A percentile compares a stretch with the other conserved stretches of the same genome.
These are phyloP conservation scores for Argyresthia goedartella DNA, from an alignment of 2,888 invertebrate species.

Conservation along the genomic window DNA sequence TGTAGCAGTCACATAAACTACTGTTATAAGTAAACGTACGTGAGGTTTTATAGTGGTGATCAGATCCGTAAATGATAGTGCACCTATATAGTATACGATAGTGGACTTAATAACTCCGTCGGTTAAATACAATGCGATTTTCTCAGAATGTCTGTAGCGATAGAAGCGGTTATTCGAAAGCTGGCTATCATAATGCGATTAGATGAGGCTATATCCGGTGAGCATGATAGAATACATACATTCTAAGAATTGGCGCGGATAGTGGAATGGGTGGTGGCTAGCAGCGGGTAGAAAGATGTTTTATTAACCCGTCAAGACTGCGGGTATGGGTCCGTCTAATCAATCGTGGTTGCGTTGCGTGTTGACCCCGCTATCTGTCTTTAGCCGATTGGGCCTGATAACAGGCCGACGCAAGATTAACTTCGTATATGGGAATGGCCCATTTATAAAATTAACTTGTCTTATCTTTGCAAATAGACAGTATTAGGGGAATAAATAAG, in stretches of 20 bases:
- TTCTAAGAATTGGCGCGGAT: constrained; percentile 17
- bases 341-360: constrained; percentile 63
- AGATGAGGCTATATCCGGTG: constrained; percentile 1
- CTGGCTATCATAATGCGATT: neutral
- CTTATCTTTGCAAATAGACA: constrained; percentile 56
- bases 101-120: too few relatives aligned
- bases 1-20: too few relatives aligned
- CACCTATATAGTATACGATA: too few relatives aligned
- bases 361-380: constrained; percentile 67
- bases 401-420: constrained; percentile 59
- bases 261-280: constrained; percentile 53
- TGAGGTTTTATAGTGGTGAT: too few relatives aligned
- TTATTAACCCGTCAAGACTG: constrained; percentile 62
- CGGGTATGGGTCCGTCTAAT: constrained; percentile 58
- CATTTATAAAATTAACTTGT: constrained; percentile 68
- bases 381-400: constrained; percentile 62
- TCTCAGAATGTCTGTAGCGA: neutral
- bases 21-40: too few relatives aligned
- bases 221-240: neutral
- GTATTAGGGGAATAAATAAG: constrained; percentile 55
- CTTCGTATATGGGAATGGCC: constrained; percentile 56
- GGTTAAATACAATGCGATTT: neutral
- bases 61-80: too few relatives aligned
- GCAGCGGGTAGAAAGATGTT: constrained; percentile 53
- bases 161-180: neutral